Percentiles rank a stretch among this genome's conserved stretches.
phyloP scores from a whole-genome alignment of 2,797 vertebrate species.

The Tauraco hartlaubi region DNA sequence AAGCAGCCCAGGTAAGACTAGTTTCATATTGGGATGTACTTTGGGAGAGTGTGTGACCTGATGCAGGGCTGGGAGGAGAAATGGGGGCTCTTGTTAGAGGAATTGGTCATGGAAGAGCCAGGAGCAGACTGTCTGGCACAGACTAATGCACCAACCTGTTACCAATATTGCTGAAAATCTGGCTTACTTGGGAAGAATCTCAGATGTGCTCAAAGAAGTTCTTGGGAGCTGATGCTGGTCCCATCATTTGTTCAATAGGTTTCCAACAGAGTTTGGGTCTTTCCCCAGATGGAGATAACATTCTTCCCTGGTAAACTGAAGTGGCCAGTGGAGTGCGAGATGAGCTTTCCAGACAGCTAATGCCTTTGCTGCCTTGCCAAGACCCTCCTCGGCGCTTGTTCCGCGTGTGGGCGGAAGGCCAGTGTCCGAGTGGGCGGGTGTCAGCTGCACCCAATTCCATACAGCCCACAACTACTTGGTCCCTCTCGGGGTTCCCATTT shows the following conservation, averaged over 20 bases:
- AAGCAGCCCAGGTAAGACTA: not conserved
- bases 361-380: not conserved
- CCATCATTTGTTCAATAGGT: fast-evolving
- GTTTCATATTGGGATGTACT: not conserved
- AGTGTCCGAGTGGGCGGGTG: not conserved
- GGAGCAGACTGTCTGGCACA: not conserved
- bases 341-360: not conserved
- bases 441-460: not conserved
- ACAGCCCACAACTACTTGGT: not conserved
- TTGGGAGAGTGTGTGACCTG: not conserved
- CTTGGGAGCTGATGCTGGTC: not conserved
- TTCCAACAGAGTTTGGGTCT: not conserved
- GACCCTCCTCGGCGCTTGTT: not conserved
- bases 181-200: not conserved
- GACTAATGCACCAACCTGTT: not conserved
- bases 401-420: not conserved
- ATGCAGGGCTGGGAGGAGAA: not conserved
- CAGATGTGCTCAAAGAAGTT: not conserved
- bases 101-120: not conserved
- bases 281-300: not conserved
- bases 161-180: not conserved
- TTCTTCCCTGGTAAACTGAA: not conserved
- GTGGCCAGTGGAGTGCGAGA: not conserved
- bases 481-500: not conserved
- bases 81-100: not conserved